Percentiles rank a stretch among this genome's conserved stretches.
Evolutionary conservation across 2,113 vertebrate genomes (phyloP).

Genomic region (Helogale parvula): DNA sequence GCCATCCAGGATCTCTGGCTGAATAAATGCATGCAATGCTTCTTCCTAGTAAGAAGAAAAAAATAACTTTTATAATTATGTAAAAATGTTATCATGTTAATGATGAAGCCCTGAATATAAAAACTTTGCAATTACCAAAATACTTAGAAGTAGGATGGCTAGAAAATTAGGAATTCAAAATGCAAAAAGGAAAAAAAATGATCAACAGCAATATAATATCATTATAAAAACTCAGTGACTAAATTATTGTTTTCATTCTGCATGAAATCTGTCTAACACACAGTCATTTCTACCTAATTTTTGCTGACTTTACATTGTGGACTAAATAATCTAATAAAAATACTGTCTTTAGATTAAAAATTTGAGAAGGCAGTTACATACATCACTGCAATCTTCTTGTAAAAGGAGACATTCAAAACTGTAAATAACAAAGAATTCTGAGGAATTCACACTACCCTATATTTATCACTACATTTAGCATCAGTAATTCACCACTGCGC

Average conservation of each 20-base stretch:
- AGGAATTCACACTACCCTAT: not conserved
- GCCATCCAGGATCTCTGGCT: constrained; percentile 98
- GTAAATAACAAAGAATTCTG: not conserved
- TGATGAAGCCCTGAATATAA: not conserved
- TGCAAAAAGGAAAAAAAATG: not conserved
- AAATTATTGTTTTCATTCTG: constrained; percentile 39
- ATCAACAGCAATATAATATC: not conserved
- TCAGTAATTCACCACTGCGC: not conserved
- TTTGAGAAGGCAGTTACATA: not conserved
- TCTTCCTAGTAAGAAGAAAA: constrained; percentile 91
- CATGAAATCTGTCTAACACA: not conserved
- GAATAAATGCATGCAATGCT: constrained; percentile 98
- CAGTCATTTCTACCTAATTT: not conserved
- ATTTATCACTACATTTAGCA: not conserved
- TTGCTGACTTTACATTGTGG: not conserved
- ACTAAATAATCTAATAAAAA: constrained; percentile 46
- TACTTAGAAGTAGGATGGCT: constrained; percentile 11
- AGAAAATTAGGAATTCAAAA: constrained; percentile 44
- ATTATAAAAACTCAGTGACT: constrained; percentile 52
- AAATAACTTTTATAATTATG: constrained; percentile 62
- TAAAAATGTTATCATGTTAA: constrained; percentile 38
- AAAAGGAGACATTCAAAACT: constrained; percentile 19
- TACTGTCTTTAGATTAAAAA: constrained; percentile 44
- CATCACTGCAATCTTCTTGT: not conserved
- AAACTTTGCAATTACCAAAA: constrained; percentile 47